Conservation (phyloP, 2,888 invertebrate species). For the Argyra leucocephala region DNA sequence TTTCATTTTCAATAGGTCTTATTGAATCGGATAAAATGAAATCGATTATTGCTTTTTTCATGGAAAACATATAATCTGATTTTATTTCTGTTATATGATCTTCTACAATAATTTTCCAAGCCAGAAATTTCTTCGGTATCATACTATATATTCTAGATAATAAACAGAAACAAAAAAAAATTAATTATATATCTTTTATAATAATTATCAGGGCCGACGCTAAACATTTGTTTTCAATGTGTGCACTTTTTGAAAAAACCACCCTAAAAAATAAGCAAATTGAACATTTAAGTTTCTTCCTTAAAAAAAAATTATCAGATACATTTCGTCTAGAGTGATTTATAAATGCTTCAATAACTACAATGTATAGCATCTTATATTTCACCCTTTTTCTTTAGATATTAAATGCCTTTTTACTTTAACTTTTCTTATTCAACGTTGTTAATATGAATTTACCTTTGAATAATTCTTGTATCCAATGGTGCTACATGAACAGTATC, state of each 20-base stretch:
- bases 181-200: too few relatives aligned
- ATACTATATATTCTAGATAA: slow-evolving; percentile 51
- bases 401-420: not conserved
- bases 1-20: slow-evolving; percentile 21
- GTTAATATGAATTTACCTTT: slow-evolving; percentile 43
- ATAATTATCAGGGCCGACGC: too few relatives aligned
- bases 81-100: slow-evolving; percentile 67
- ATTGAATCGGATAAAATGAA: slow-evolving; percentile 76
- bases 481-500: slow-evolving; percentile 84
- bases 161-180: too few relatives aligned
- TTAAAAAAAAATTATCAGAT: too few relatives aligned
- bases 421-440: not conserved
- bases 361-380: too few relatives aligned
- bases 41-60: slow-evolving; percentile 86
- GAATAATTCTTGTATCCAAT: slow-evolving; percentile 62
- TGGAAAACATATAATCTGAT: slow-evolving; percentile 75
- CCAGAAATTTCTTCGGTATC: slow-evolving; percentile 53
- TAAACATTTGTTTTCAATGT: too few relatives aligned
- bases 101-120: slow-evolving; percentile 52
- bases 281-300: too few relatives aligned
- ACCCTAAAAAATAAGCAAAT: too few relatives aligned
- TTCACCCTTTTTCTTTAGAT: too few relatives aligned
- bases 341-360: too few relatives aligned
- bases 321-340: too few relatives aligned
- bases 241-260: too few relatives aligned